These are phyloP conservation scores for Machaerirhynchus nigripectus DNA, from an alignment of 2,113 vertebrate species.

Conservation along the genomic window DNA sequence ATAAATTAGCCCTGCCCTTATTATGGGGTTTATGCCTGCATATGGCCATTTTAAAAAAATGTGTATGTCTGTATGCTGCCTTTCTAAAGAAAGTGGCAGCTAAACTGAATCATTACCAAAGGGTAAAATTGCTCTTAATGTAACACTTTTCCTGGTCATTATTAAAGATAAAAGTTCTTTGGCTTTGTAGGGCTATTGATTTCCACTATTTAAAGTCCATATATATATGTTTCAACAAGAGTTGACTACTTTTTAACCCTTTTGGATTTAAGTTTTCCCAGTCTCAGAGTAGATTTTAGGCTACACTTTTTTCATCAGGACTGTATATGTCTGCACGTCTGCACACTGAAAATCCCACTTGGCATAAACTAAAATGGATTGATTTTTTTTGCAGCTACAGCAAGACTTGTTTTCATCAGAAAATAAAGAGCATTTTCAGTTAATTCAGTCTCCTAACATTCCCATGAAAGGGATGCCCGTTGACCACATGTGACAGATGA, in stretches of 20 bases:
- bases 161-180: not conserved
- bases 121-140: not conserved
- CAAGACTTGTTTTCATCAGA: not conserved
- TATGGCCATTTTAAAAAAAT: rapidly evolving
- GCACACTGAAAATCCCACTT: not conserved
- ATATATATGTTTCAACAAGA: not conserved
- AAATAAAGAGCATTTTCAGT: not conserved
- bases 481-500: not conserved
- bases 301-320: not conserved
- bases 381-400: not conserved
- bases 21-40: not conserved
- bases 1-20: not conserved
- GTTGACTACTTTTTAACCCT: not conserved
- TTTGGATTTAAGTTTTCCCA: not conserved
- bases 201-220: not conserved
- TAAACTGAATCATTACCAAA: not conserved
- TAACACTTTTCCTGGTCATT: not conserved
- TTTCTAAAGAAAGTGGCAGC: not conserved
- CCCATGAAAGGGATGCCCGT: not conserved
- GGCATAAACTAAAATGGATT: not conserved
- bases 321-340: not conserved
- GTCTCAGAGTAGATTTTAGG: not conserved
- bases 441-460: not conserved
- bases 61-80: not conserved
- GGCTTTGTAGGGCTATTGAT: not conserved